Percentiles rank a stretch among this genome's conserved stretches.
These are phyloP conservation scores for Drosophila pandora DNA, from an alignment of 1,140 invertebrate genomes.

Conservation along the genomic window DNA sequence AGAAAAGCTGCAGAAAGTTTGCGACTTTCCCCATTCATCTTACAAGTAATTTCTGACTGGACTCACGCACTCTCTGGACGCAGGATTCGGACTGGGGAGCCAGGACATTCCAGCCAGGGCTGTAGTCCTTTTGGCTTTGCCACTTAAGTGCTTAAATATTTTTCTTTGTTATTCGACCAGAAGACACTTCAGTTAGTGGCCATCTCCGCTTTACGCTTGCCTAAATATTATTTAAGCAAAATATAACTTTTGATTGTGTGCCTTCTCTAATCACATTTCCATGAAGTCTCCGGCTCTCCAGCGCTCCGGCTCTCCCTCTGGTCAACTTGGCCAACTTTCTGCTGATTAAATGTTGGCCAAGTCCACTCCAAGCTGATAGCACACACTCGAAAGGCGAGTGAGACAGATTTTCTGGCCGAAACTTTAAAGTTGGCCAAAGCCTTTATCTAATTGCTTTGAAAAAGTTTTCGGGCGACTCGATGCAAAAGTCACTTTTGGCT, in stretches of 20 bases:
- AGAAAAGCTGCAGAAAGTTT: constrained; percentile 78
- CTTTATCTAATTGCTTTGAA: constrained; percentile 81
- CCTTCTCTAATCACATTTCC: constrained; percentile 66
- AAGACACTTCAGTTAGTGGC: constrained; percentile 77
- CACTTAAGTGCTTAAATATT: constrained; percentile 81
- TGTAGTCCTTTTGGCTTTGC: constrained; percentile 26
- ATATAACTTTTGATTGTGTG: constrained; percentile 55
- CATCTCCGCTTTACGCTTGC: constrained; percentile 74
- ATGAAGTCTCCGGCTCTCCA: constrained; percentile 14
- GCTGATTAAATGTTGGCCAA: constrained; percentile 74
- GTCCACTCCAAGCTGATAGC: constrained; percentile 46
- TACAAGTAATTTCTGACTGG: constrained; percentile 80
- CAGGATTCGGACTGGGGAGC: background rate
- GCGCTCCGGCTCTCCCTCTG: background rate
- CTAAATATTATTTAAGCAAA: constrained; percentile 77
- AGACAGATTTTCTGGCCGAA: constrained; percentile 40
- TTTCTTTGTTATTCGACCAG: constrained; percentile 64
- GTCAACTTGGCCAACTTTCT: constrained; percentile 64
- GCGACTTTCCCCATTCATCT: constrained; percentile 79
- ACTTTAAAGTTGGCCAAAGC: constrained; percentile 70
- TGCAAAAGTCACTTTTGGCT: constrained; percentile 70
- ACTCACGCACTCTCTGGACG: constrained; percentile 68
- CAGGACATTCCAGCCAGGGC: background rate
- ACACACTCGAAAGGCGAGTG: constrained; percentile 4
- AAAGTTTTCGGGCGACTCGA: constrained; percentile 66